These are phyloP conservation scores for Acanthosoma haemorrhoidale DNA, from an alignment of 2,888 invertebrate species.

Conservation along the genomic window DNA sequence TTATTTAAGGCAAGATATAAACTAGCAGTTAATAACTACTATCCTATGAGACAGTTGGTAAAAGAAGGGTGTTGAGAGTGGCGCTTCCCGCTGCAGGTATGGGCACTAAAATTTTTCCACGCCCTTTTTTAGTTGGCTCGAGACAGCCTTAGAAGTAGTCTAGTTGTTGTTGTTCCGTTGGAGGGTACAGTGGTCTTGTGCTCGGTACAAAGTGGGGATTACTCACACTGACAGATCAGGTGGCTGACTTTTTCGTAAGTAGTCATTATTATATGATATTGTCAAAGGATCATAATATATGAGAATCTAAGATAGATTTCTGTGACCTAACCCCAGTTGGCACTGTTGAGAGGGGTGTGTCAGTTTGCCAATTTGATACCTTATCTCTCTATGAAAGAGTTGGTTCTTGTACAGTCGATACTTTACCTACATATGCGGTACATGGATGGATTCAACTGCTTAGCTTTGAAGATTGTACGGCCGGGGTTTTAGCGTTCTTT, in stretches of 20 bases:
- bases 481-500: slow-evolving; percentile 25
- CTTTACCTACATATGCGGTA: no score
- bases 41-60: no score
- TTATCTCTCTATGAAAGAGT: not conserved
- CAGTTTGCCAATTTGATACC: not conserved
- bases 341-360: slow-evolving; percentile 8
- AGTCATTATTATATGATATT: not conserved
- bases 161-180: slow-evolving; percentile 17
- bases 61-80: no score
- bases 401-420: not conserved
- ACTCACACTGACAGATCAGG: slow-evolving; percentile 8
- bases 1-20: no score
- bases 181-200: slow-evolving; percentile 16
- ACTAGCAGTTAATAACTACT: no score
- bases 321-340: not conserved
- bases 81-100: not conserved
- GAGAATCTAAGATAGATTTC: not conserved
- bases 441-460: no score
- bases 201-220: slow-evolving; percentile 24
- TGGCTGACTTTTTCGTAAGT: slow-evolving; percentile 24
- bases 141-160: slow-evolving; percentile 11
- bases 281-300: no score
- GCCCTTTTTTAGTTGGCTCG: slow-evolving; percentile 23
- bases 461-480: no score
- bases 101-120: slow-evolving; percentile 17